Base-by-base conservation (phyloP, 2,797 vertebrate genomes). In the Chaetophractus vellerosus region DNA sequence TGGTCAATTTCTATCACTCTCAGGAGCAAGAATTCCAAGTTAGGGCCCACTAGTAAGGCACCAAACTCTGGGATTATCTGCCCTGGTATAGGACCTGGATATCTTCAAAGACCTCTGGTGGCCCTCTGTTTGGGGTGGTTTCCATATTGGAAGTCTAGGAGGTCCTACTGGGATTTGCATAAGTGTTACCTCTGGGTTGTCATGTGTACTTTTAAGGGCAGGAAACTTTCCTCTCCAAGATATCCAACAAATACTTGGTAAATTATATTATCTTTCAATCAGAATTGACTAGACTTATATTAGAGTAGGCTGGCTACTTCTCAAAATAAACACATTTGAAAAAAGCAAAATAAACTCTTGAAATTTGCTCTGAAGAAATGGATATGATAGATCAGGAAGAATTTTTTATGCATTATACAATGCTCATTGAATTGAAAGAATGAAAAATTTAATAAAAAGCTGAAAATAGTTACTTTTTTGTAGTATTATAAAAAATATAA, bases 261-360 rank as follows among this genome's bases (percentile, higher is more conserved):
- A 9, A n/a, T 87, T 84, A 19, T 61, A 66, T 94, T 86, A 48
- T 48, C 16, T 78, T 94, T 74, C 38, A 31, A 21, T 92, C 31
- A 84, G 57, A 76, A 41, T 81, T 79, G 41, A 82, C 55, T 38
- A 90, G 31, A n/a, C 12, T 59, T 79, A 14, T 2, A 6, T 71
- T 90, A 81, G 24, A 41, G 48, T 87, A 81, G 50, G 10, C n/a
- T 33, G 28, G 45, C 21, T 55, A 18, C 55, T 88, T 86, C 21
- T 74, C 18, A 71, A 94, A 94, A 82, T 78, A 72, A 82, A 24
- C 50, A 36, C 48, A 28, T 59, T 52, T 26, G n/a, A 91, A 88
- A 64, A 48, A 48, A 84, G 19, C 16, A 69, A 36, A 31, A 36
- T 66, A 79, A 69, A 59, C 38, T 55, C 14, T 68, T 28, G 33